These are phyloP conservation scores for Ardeotis arabs DNA, from an alignment of 2,113 vertebrate genomes.

Conservation along the genomic window DNA sequence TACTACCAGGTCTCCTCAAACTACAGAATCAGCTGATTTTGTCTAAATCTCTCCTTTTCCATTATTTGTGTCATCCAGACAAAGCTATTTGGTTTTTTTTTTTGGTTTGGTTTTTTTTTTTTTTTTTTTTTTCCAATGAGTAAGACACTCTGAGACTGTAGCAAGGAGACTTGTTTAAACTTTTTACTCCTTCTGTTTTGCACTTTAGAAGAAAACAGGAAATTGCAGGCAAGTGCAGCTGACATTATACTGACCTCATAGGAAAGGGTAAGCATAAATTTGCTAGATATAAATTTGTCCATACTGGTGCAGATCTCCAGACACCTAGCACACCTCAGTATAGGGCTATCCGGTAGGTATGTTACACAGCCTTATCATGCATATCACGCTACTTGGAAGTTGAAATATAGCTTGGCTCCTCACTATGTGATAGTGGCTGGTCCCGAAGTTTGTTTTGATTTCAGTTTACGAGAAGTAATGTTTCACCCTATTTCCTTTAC, in stretches of 20 bases:
- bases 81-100: background rate
- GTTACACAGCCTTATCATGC: rapidly evolving
- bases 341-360: background rate
- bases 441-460: rapidly evolving
- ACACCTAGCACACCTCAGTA: rapidly evolving
- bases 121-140: background rate
- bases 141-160: background rate
- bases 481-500: background rate
- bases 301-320: background rate
- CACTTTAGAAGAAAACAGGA: background rate
- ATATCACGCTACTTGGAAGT: background rate
- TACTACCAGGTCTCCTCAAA: background rate
- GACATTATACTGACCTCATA: background rate
- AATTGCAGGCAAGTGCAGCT: background rate
- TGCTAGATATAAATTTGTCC: background rate
- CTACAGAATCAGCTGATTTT: background rate
- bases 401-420: background rate
- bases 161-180: background rate
- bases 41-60: background rate
- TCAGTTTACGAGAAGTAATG: background rate
- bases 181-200: background rate
- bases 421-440: rapidly evolving
- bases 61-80: background rate
- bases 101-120: too few relatives aligned
- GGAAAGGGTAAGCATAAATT: background rate